A percentile compares a stretch with the other conserved stretches of the same genome.
phyloP scores from a whole-genome alignment of 1,140 invertebrate genomes.

The Hyles euphorbiae region DNA sequence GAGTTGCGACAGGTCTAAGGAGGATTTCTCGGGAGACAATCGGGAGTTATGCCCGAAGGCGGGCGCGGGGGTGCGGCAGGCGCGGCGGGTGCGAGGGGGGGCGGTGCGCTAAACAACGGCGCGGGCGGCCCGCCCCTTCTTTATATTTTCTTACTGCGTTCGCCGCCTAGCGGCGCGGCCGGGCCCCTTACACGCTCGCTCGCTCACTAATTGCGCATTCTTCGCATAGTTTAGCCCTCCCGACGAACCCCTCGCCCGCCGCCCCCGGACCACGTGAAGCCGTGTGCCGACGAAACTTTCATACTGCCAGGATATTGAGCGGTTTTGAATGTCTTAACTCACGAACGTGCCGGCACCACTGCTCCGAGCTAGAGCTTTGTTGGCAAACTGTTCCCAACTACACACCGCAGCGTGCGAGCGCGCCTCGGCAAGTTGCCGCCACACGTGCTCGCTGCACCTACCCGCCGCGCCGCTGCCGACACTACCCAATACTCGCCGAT shows the following conservation, averaged over 20 bases:
- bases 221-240: constrained; percentile 89
- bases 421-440: constrained; percentile 12
- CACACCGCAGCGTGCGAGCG: constrained; percentile 34
- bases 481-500: constrained; percentile 1
- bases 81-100: constrained; percentile 34
- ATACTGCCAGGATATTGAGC: constrained; percentile 73
- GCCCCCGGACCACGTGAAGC: constrained; percentile 67
- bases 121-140: constrained; percentile 75
- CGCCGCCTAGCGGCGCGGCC: constrained; percentile 69
- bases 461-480: background rate
- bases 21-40: constrained; percentile 72
- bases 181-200: constrained; percentile 75
- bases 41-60: constrained; percentile 67
- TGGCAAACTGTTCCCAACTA: constrained; percentile 57
- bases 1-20: constrained; percentile 68
- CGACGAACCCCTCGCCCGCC: constrained; percentile 61
- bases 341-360: constrained; percentile 58
- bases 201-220: constrained; percentile 93
- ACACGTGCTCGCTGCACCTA: background rate
- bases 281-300: constrained; percentile 72
- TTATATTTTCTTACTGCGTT: constrained; percentile 80
- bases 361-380: constrained; percentile 49
- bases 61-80: constrained; percentile 20
- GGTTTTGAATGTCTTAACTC: constrained; percentile 76
- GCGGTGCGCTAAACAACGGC: constrained; percentile 71